Conservation (phyloP, 1,140 invertebrate species). For the Eriocheir sinensis region DNA sequence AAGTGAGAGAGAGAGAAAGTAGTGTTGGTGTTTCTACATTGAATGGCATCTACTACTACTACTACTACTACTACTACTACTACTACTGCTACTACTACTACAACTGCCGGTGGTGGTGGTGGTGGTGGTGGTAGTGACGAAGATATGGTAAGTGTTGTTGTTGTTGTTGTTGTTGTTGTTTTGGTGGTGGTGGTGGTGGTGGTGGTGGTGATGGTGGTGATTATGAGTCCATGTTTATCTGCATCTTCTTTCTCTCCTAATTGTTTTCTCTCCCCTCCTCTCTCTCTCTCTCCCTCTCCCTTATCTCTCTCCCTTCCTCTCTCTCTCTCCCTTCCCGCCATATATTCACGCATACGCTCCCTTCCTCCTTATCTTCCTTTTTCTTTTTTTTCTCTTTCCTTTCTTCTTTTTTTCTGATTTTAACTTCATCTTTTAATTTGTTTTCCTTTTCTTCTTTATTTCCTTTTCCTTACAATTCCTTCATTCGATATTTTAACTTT, state of each 20-base stretch:
- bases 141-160: no score
- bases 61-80: constrained; percentile 23
- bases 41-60: not conserved
- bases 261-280: not conserved
- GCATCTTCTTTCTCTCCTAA: not conserved
- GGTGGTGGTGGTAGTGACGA: no score
- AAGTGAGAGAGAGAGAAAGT: no score
- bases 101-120: no score
- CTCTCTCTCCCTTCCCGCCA: not conserved
- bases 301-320: not conserved
- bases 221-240: no score
- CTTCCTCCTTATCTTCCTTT: not conserved
- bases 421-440: not conserved
- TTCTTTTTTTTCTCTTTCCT: not conserved
- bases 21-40: no score
- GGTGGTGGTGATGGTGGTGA: no score
- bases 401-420: not conserved
- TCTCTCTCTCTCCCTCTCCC: not conserved
- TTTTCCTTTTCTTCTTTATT: not conserved
- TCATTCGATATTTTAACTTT: not conserved
- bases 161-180: no score
- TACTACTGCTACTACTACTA: not conserved
- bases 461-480: not conserved
- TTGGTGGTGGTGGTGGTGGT: no score
- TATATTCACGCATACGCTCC: not conserved